phyloP scores from a whole-genome alignment of 2,797 vertebrate genomes.

The Schizothorax lantsangensis region DNA sequence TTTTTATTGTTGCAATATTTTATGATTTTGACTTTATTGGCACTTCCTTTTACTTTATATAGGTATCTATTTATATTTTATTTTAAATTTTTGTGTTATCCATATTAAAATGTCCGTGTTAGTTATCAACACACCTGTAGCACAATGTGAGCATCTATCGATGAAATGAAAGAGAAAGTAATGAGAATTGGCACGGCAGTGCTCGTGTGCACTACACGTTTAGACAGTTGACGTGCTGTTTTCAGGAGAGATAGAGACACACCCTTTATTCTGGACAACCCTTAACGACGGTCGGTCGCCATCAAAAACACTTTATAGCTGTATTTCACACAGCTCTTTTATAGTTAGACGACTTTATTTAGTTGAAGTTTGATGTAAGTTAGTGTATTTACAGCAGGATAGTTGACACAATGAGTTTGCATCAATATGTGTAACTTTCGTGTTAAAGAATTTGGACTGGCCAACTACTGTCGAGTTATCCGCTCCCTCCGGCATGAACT shows the following conservation, averaged over 20 bases:
- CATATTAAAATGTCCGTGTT: background rate
- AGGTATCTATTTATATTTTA: background rate
- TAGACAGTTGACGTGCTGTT: background rate
- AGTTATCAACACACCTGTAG: constrained; percentile 1
- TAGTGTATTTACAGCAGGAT: background rate
- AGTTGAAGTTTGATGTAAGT: background rate
- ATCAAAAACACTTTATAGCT: background rate
- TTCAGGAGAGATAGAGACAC: constrained; percentile 26
- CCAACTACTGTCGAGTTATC: constrained; percentile 69
- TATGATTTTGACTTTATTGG: too few species aligned
- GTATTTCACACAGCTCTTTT: background rate
- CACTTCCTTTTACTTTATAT: background rate
- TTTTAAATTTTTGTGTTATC: background rate
- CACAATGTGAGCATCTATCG: background rate
- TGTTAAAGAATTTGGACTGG: constrained; percentile 36
- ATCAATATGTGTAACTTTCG: background rate
- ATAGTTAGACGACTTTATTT: background rate
- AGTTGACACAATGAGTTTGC: too few species aligned
- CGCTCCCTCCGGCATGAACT: constrained; percentile 66
- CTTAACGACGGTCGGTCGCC: background rate
- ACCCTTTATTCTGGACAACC: constrained; percentile 24
- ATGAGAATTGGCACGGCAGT: background rate
- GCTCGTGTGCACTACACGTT: background rate
- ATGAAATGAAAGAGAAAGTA: constrained; percentile 42
- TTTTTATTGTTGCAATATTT: background rate